Base-by-base conservation (phyloP, 2,113 vertebrate genomes). In the Diglossa brunneiventris region DNA sequence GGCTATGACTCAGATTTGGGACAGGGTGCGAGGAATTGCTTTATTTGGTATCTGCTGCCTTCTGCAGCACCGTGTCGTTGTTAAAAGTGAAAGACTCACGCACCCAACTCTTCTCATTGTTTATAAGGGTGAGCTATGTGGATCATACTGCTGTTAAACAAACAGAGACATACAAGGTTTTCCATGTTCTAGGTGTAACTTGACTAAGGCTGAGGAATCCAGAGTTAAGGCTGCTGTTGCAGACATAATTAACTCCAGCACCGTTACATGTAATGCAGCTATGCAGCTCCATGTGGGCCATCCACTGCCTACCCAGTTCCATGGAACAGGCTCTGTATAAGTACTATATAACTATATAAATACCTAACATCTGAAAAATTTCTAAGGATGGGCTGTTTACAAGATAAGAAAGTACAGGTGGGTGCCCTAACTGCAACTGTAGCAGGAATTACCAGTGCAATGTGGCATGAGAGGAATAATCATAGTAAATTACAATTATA, bases 1-100 rank as follows among this genome's bases (percentile, higher is more conserved):
- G 67, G 83, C 81, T 92, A 79, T 96, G 95, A 95, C 78, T 96
- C 96, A 96, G 86, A 77, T 89, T 96, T 92, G 86, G 83, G 74
- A 69, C 83, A 90, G 70, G 87, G 95, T 91, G 85, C 79, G 37
- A 95, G 82, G 70, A 91, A 94, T 94, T 91, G 52, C 93, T 97
- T 96, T 95, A 86, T 95, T 94, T 96, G 93, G 89, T 95, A 67
- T 92, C 74, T 49, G 24, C 8, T 69, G 63, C 78, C 84, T 90
- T 50, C 90, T 67, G 39, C 42, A 70, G 67, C 24, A 20, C 84
- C 10, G 17, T 41, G 84, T 90, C 90, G 63, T 56, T 76, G 75
- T 83, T 77, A 55, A 80, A 91, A 94, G 87, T 59, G 84, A 69
- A 68, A 80, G 82, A 30, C 35, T 50, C 67, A 46, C 2, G 6